Base-by-base conservation (phyloP, 2,888 invertebrate species). In the Meghimatium bilineatum region DNA sequence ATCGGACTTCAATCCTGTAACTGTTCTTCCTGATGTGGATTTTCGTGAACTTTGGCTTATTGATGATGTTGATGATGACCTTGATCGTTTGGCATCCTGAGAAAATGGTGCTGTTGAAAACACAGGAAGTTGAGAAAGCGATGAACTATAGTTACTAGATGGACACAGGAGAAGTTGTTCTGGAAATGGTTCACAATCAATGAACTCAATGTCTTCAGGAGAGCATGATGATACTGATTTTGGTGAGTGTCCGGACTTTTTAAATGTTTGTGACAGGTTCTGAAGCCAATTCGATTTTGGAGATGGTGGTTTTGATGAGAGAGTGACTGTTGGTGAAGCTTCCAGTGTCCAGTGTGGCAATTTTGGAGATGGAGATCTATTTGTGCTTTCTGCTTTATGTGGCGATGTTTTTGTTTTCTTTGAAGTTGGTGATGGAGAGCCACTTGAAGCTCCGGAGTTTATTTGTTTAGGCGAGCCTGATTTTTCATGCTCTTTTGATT, bases 81-180 rank as follows among this genome's bases (percentile, higher is more conserved):
- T 74, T 38, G 82, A 82, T 66, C 82, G 14, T 38, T 71, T 80
- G 60, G 56, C 23, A 34, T 71, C 72, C 12, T 52, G 14, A 23
- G 67, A 32, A 20, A 38, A 66, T 26, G 80, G 34, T 8, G 72
- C 32, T 14, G n/a, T 12, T 32, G 80, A 52, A 2, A 80, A 72
- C 5, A 66, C 67, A n/a, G 80, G 80, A 72, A 80, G 80, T 34
- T 80, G 80, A 12, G 80, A 80, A 17, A 80, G 72, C 26, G 80
- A 72, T 32, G 80, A 52, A 38, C 71, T 80, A 36, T 80, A 71
- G 32, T 44, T 79, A 63, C 49, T 79, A 20, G 67, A n/a, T 23
- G 79, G 79, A 23, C 52, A 79, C 14, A 69, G 34, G 32, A 29
- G 69, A 76, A 76, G 32, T 52, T 79, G 44, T 49, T 79, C 79